phyloP scores from a whole-genome alignment of 2,888 invertebrate species.

The Drosophila siamana region DNA sequence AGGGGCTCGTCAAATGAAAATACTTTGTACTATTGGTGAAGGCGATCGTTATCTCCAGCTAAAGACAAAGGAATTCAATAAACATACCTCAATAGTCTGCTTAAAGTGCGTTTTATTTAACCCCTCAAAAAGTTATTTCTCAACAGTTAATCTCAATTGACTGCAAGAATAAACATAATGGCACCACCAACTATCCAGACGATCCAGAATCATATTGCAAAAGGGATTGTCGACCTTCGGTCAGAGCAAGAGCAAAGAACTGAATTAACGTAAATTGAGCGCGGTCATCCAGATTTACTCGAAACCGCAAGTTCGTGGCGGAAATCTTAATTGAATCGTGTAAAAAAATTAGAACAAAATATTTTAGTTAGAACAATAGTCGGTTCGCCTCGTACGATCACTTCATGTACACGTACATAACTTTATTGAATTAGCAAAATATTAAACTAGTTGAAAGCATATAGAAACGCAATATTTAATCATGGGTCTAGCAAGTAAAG shows the following conservation, averaged over 20 bases:
- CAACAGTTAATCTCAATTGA: conserved; percentile 15
- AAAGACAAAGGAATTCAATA: neutral
- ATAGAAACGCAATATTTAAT: neutral
- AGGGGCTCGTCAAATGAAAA: conserved; percentile 4
- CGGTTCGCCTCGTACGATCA: neutral
- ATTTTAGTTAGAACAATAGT: conserved; percentile 49
- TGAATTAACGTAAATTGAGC: conserved; percentile 67
- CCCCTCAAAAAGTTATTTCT: neutral
- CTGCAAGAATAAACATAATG: neutral
- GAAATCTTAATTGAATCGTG: conserved; percentile 71
- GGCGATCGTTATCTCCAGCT: neutral
- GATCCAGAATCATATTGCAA: neutral
- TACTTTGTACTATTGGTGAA: neutral
- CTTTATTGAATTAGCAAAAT: conserved; percentile 24
- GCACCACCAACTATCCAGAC: conserved; percentile 12
- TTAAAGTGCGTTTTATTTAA: neutral
- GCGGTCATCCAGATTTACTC: conserved; percentile 40
- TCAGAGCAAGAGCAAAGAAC: conserved; percentile 21
- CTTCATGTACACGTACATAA: neutral
- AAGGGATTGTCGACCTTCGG: conserved; percentile 4
- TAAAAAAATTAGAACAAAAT: conserved; percentile 41
- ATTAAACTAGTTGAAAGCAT: conserved; percentile 11
- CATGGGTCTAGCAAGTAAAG: conserved; percentile 2
- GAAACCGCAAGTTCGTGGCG: conserved; percentile 51
- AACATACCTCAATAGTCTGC: neutral